Conservation (phyloP, 2,888 invertebrate species). For the Cheilosia impressa region DNA sequence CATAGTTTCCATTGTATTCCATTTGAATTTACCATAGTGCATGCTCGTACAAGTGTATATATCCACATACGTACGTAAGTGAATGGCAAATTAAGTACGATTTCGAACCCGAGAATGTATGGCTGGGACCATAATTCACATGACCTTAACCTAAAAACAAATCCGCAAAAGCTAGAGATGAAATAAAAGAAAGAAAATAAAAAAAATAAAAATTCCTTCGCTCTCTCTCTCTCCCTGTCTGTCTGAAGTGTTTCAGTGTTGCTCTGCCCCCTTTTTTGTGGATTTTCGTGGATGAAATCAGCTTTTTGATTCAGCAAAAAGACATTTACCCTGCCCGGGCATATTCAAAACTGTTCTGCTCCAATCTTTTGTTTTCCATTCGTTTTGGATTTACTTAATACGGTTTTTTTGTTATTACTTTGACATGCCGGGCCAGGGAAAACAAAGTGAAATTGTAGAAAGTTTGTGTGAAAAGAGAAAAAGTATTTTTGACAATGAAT, state of each 20-base stretch:
- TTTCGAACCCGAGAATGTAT: slow-evolving; percentile 18
- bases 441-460: too few species aligned
- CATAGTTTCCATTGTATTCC: neutral
- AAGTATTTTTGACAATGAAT: too few species aligned
- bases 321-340: too few species aligned
- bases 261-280: neutral
- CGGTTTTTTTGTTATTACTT: too few species aligned
- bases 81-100: slow-evolving; percentile 33
- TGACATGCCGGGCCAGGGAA: too few species aligned
- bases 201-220: neutral
- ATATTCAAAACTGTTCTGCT: too few species aligned
- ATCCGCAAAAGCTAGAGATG: slow-evolving; percentile 13
- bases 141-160: slow-evolving; percentile 50
- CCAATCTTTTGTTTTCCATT: too few species aligned
- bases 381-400: too few species aligned
- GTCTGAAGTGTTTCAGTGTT: neutral
- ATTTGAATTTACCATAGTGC: slow-evolving; percentile 5
- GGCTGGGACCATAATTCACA: slow-evolving; percentile 26
- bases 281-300: too few species aligned
- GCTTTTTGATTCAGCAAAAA: too few species aligned
- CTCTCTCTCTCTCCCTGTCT: neutral
- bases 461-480: too few species aligned
- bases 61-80: neutral
- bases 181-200: slow-evolving; percentile 9
- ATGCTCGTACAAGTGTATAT: neutral